Evolutionary conservation across 1,140 invertebrate species (phyloP), one percentile per base, ranked within the genome.

Genomic region (fruit fly (Drosophila melanogaster)): DNA sequence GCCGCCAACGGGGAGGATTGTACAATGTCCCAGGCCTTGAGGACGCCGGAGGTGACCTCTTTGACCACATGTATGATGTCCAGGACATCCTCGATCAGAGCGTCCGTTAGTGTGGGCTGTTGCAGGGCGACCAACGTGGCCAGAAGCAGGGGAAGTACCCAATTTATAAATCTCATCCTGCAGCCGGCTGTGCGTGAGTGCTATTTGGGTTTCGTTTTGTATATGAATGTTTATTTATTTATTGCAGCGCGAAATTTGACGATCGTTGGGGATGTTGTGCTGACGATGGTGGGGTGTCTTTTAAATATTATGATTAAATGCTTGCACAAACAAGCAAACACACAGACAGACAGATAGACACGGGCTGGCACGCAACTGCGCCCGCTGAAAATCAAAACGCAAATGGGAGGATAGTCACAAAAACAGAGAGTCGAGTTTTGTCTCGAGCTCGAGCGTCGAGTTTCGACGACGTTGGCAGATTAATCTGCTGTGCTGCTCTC

Each of bases 1-100:
- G 94, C 92, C 4, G 92, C 90, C 3, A 93, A 89, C 11, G 94
- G 93, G 10, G 93, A 93, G 7, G 93, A 92, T 67, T 93, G 93
- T 8, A 95, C 92, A 17, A 95, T 77, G 41, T 95, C 93, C 94
- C 94, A 95, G 3, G 94, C 94, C 58, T 94, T 94, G 0, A 95
- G 79, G 10, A 94, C 86, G 1, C 94, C 93, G 4, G 93, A 92
- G 3, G 94, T 91, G 1, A 95, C 93, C 54, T 95, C 94, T 50
- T 94, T 94, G 10, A 94, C 93, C 6, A 95, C 92, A 69, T 93
- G 92, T 1, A 96, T 73, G 0, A 96, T 92, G 65, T 95, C 95
- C 8, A 94, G 71, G 0, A 94, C 93, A 49, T 95, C 94, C 53
- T 94, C 93, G 6, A 95, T 92, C 19, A 94, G 55, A 7, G 92